These are phyloP conservation scores for Rhopilema esculentum DNA, from an alignment of 30 jellyfish, hydroid and myxozoan genomes.

Conservation along the genomic window DNA sequence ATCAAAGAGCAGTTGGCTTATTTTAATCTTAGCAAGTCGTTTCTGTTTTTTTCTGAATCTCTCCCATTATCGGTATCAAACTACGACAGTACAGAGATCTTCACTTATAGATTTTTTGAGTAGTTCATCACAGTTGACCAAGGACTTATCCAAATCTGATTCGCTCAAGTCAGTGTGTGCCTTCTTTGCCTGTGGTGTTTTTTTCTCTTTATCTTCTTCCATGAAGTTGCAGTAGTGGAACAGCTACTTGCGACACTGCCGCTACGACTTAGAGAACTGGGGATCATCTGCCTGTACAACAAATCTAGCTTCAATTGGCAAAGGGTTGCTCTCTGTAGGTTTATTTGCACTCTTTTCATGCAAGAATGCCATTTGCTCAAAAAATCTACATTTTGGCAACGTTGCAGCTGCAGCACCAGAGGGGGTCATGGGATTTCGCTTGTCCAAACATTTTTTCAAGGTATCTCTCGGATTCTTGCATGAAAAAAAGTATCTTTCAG, in stretches of 20 bases:
- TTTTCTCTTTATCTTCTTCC: slow-evolving; percentile 7
- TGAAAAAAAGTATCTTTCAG: slow-evolving; percentile 49
- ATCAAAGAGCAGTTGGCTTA: too few species aligned
- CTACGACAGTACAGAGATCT: too few species aligned
- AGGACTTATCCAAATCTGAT: not conserved
- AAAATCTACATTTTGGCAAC: too few species aligned
- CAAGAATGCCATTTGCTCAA: slow-evolving; percentile 53
- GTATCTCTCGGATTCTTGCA: slow-evolving; percentile 55
- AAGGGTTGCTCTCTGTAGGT: too few species aligned
- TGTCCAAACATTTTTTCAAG: slow-evolving; percentile 35
- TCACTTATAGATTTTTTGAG: too few species aligned
- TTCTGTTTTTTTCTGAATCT: too few species aligned
- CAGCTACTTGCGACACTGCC: too few species aligned
- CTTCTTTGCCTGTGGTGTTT: too few species aligned
- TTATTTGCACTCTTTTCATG: slow-evolving; percentile 42
- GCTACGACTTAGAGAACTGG: too few species aligned
- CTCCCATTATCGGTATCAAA: too few species aligned
- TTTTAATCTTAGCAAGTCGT: not conserved
- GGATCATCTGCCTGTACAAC: not conserved
- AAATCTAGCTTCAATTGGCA: not conserved
- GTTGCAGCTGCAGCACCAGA: slow-evolving; percentile 78
- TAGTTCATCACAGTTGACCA: too few species aligned
- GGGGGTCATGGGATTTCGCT: slow-evolving; percentile 39
- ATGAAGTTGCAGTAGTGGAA: too few species aligned
- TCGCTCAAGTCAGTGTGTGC: not conserved